Evolutionary conservation across 2,113 vertebrate species (phyloP), one percentile per base, ranked within the genome.

Genomic region (Cinclus cinclus): DNA sequence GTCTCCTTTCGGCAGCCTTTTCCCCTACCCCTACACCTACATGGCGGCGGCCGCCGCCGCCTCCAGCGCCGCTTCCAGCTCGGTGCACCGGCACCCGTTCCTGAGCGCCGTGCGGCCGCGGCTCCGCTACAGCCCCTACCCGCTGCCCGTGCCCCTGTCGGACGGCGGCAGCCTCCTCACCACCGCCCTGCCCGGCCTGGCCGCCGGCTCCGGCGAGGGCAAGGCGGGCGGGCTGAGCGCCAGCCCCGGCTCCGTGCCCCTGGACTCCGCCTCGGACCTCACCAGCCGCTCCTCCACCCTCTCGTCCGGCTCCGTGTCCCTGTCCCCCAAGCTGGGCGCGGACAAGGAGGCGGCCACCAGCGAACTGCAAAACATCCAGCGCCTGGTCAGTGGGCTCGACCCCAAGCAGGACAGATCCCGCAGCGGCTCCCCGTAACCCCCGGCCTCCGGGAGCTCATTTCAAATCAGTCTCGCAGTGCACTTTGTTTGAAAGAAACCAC

Each of bases 1-100:
- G 99, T 99, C 99, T 77, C 99, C 99, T 3, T 99, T 99, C 52
- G 99, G 99, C 50, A 98, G 98, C 83, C 97, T 99, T 60, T 99
- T 99, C 87, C 98, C 99, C 1, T 99, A 99, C 16, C 99, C 99
- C 3, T 99, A 99, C 97, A 99, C 99, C 7, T 99, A 99, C 96
- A 99, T 99, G 99, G 99, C 99, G 0, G 99, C 99, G 0, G 99
- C 99, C 0, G 99, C 99, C 44, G 98, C 98, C 1, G 97, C 97
- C 4, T 97, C 98, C 12, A 98, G 98, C 77, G 97, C 97, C 7
- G 96, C 98, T 1, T 98, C 98, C 86, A 98, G 98, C 60, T 98
- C 99, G 7, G 98, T 99, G 53, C 99, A 99, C 96, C 99, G 99
- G 15, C 99, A 99, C 94, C 99, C 99, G 7, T 99, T 99, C 97